Percentiles rank a stretch among this genome's conserved stretches.
These are phyloP conservation scores for Cyclargus thomasi DNA, from an alignment of 1,140 invertebrate genomes.

Conservation along the genomic window DNA sequence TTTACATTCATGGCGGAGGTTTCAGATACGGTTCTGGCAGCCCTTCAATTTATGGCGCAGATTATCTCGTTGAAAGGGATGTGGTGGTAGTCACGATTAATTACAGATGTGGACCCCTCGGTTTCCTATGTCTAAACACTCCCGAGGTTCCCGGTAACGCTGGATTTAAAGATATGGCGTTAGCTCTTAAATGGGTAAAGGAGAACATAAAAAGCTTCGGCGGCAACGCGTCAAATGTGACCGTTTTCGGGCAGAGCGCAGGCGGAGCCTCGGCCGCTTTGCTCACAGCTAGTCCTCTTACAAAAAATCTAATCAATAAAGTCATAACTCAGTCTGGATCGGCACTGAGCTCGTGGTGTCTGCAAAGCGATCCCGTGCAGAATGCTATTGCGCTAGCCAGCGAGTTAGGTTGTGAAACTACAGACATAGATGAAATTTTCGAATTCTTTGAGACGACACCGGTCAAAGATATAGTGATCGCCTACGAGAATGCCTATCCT, in stretches of 20 bases:
- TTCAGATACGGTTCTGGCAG: slow-evolving; percentile 77
- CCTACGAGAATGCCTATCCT: slow-evolving; percentile 33
- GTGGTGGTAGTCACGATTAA: slow-evolving; percentile 82
- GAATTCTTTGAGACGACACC: slow-evolving; percentile 54
- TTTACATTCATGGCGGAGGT: slow-evolving; percentile 84
- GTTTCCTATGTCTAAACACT: slow-evolving; percentile 76
- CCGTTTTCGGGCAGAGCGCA: slow-evolving; percentile 76
- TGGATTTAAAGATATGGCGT: slow-evolving; percentile 78
- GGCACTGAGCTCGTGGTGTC: slow-evolving; percentile 78
- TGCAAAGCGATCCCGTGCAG: slow-evolving; percentile 51
- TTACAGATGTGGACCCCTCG: slow-evolving; percentile 80
- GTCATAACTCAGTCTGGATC: slow-evolving; percentile 81
- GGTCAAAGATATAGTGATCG: slow-evolving; percentile 53
- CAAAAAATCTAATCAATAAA: slow-evolving; percentile 76
- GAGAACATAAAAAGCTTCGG: slow-evolving; percentile 76
- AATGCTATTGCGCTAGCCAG: slow-evolving; percentile 53
- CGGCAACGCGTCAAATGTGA: slow-evolving; percentile 75
- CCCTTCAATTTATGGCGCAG: slow-evolving; percentile 68
- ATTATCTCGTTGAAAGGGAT: slow-evolving; percentile 78
- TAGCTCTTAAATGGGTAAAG: slow-evolving; percentile 78
- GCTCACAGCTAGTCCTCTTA: slow-evolving; percentile 71
- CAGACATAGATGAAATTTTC: slow-evolving; percentile 48
- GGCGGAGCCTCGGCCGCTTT: slow-evolving; percentile 70
- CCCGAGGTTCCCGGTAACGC: slow-evolving; percentile 77
- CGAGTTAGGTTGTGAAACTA: slow-evolving; percentile 48